These are phyloP conservation scores for Solenodon paradoxus DNA, from an alignment of 2,113 vertebrate genomes.

Conservation along the genomic window DNA sequence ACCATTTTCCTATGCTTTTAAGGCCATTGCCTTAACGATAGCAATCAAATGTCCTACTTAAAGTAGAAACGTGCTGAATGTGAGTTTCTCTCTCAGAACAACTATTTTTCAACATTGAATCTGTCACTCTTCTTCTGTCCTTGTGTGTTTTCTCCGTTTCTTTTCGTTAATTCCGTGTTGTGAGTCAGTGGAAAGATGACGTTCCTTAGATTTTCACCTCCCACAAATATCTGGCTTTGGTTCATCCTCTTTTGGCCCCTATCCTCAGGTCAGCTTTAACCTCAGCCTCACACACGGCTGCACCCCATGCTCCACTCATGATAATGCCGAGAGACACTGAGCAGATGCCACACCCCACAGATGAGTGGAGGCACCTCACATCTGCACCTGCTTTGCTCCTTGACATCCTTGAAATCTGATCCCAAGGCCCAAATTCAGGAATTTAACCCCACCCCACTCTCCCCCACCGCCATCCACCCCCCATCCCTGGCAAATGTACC, in stretches of 20 bases:
- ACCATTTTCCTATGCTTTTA: not conserved
- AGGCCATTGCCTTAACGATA: not conserved
- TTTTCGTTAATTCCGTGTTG: not conserved
- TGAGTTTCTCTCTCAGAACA: not conserved
- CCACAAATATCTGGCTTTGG: not conserved
- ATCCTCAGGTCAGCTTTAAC: not conserved
- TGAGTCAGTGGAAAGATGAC: not conserved
- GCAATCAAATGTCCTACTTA: not conserved
- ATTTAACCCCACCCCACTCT: not conserved
- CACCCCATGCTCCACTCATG: rapidly evolving
- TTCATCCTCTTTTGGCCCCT: not conserved
- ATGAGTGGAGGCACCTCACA: not conserved
- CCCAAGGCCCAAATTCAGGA: not conserved
- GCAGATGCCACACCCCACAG: not conserved
- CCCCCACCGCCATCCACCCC: rapidly evolving
- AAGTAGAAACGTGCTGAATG: not conserved
- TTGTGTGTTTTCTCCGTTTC: not conserved
- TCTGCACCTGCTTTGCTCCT: not conserved
- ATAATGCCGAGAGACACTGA: not conserved
- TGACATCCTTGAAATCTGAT: not conserved
- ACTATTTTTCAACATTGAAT: not conserved
- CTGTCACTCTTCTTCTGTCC: not conserved
- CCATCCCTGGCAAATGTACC: too few relatives aligned
- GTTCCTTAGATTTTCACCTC: not conserved
- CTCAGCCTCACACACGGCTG: not conserved